Conservation (phyloP, 2,888 invertebrate species). For the Chrysolina americana region DNA sequence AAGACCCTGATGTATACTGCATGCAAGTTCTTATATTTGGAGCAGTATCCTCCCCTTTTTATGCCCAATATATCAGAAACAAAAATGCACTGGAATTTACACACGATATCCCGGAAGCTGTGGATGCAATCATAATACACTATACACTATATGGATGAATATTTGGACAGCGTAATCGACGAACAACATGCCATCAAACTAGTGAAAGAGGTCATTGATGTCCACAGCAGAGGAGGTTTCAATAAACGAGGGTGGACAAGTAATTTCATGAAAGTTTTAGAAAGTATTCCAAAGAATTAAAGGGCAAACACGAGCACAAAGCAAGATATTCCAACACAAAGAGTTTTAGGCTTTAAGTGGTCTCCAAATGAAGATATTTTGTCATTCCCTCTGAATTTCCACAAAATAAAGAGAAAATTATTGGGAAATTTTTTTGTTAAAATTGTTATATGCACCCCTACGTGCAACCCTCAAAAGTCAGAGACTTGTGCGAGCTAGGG, state of each 20-base stretch:
- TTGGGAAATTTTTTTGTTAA: background rate
- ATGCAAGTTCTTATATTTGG: too few relatives aligned
- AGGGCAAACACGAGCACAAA: background rate
- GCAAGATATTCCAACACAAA: too few relatives aligned
- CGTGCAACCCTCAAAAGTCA: too few relatives aligned
- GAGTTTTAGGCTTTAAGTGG: too few relatives aligned
- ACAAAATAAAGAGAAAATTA: background rate
- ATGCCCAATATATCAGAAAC: background rate
- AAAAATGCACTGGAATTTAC: background rate
- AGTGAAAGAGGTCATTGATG: background rate
- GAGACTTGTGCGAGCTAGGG: too few relatives aligned
- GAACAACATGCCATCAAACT: background rate
- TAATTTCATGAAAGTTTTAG: background rate
- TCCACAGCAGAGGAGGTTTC: background rate
- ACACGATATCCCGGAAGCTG: background rate
- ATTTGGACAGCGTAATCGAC: too few relatives aligned
- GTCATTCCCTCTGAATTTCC: background rate
- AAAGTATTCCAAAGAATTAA: background rate
- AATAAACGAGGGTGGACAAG: background rate
- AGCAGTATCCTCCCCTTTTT: background rate
- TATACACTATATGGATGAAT: background rate
- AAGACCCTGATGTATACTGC: too few relatives aligned
- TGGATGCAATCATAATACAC: background rate
- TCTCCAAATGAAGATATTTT: background rate
- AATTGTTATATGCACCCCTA: too few relatives aligned